These are phyloP conservation scores for Hybognathus amarus DNA, from an alignment of 2,797 vertebrate genomes.

Conservation along the genomic window DNA sequence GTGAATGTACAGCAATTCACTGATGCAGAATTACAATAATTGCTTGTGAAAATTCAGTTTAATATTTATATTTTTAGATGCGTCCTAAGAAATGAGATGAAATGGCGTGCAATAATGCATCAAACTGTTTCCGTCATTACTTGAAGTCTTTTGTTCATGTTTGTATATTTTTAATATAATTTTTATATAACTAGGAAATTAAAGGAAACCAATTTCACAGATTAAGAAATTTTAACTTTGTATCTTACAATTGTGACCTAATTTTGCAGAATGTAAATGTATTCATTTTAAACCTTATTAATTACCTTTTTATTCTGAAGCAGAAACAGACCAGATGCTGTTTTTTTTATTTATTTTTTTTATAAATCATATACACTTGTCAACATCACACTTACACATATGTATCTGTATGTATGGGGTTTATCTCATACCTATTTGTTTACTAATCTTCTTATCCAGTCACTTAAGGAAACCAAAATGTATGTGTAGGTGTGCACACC, in stretches of 20 bases:
- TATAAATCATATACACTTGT: not conserved
- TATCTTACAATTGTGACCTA: no score
- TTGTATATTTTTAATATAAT: not conserved
- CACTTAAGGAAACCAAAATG: conserved; percentile 8
- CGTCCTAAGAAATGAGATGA: not conserved
- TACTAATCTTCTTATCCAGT: conserved; percentile 25
- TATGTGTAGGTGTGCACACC: not conserved
- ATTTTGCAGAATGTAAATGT: no score
- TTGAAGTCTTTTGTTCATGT: not conserved
- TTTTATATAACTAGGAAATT: not conserved
- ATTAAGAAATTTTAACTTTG: no score
- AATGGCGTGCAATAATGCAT: no score
- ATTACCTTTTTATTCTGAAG: not conserved
- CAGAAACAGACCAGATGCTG: no score
- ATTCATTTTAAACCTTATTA: not conserved
- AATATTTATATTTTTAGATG: not conserved
- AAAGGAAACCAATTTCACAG: not conserved
- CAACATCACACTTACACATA: not conserved
- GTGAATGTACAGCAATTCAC: no score
- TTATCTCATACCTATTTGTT: not conserved
- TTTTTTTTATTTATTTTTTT: not conserved
- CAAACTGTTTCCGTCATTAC: not conserved
- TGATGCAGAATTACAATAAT: no score
- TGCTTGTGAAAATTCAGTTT: not conserved
- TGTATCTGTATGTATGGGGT: not conserved